Evolutionary conservation across 2,797 vertebrate species (phyloP).

Genomic region (Heliangelus exortis): DNA sequence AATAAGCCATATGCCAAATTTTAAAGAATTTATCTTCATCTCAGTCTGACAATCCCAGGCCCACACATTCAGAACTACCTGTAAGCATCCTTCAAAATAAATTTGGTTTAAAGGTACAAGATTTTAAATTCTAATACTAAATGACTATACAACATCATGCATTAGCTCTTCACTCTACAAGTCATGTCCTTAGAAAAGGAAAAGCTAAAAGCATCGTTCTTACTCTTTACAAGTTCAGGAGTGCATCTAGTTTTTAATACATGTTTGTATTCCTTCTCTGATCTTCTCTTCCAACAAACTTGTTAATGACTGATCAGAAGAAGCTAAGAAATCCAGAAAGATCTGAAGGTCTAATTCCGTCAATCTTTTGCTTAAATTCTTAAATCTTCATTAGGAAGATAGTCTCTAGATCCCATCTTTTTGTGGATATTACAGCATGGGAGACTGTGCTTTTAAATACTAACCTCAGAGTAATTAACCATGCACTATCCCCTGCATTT

Average conservation of each 20-base stretch:
- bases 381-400: background rate
- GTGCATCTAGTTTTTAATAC: background rate
- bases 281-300: background rate
- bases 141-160: background rate
- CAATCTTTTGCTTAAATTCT: background rate
- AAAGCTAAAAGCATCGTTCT: background rate
- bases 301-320: conserved; percentile 1
- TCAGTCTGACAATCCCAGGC: background rate
- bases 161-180: background rate
- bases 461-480: background rate
- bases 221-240: background rate
- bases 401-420: background rate
- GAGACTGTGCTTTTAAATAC: background rate
- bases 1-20: background rate
- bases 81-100: background rate
- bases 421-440: too few relatives aligned
- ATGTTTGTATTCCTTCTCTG: background rate
- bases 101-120: background rate
- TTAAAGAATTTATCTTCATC: conserved; percentile 7
- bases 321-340: background rate
- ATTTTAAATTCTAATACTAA: background rate
- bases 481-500: background rate
- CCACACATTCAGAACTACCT: background rate
- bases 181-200: background rate
- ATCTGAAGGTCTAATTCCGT: background rate